A percentile compares a stretch with the other conserved stretches of the same genome.
Conservation (phyloP, 1,140 invertebrate genomes). For the Luehdorfia chinensis region DNA sequence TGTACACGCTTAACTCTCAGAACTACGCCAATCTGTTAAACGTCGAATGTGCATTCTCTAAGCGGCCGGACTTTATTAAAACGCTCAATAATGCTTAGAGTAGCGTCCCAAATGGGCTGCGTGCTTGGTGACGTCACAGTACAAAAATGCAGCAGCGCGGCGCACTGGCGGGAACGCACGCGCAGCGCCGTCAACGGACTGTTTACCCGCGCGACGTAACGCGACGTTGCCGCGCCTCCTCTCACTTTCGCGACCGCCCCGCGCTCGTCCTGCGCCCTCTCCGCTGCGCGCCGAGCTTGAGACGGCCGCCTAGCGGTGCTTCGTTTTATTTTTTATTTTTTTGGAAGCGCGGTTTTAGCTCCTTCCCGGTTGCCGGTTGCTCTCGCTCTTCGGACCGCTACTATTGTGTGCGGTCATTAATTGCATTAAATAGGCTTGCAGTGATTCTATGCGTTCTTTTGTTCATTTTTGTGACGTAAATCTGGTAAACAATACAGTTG, state of each 20-base stretch:
- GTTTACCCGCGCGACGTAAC: constrained; percentile 69
- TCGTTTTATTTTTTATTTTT: too few species aligned
- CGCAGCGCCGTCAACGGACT: constrained; percentile 60
- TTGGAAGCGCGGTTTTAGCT: too few species aligned
- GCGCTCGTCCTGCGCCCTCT: constrained; percentile 61
- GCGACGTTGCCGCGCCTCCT: constrained; percentile 68
- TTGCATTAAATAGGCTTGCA: too few species aligned
- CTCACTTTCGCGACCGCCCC: constrained; percentile 65
- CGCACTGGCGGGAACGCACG: constrained; percentile 39
- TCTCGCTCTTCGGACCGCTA: constrained; percentile 48
- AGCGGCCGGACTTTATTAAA: too few species aligned
- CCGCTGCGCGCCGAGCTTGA: constrained; percentile 59
- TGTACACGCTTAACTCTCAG: too few species aligned
- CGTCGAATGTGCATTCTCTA: too few species aligned
- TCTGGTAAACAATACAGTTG: too few species aligned
- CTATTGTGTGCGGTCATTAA: constrained; percentile 53
- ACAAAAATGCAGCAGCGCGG: constrained; percentile 68
- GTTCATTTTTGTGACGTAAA: constrained; percentile 22
- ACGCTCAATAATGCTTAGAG: too few species aligned
- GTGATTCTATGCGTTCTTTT: too few species aligned
- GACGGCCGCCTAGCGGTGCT: constrained; percentile 64
- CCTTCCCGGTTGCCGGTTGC: constrained; percentile 64
- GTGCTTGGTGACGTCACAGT: constrained; percentile 52
- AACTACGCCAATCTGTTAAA: too few species aligned
- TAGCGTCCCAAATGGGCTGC: background rate